Evolutionary conservation across 2,797 vertebrate species (phyloP), one percentile per base, ranked within the genome.

Genomic region (Molossus alvarezi): DNA sequence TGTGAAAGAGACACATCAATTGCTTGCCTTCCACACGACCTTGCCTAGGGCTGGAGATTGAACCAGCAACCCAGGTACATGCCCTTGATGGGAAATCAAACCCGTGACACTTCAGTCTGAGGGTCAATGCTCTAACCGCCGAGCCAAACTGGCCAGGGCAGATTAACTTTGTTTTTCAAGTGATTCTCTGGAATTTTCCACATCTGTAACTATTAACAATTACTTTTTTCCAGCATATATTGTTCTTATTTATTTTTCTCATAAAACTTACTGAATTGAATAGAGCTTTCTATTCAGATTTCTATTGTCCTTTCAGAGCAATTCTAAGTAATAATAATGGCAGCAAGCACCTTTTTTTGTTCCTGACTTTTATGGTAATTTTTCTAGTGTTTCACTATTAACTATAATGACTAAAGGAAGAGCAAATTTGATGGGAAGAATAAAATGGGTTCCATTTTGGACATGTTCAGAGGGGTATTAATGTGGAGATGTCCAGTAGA

Each of bases 371-470:
- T 25, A 53, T 69, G 33, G 82, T 69, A 77, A 87, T 71, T 48
- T n/a, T 65, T 91, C 33, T 71, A 57, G 48, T 82, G 13, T 45
- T 91, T 91, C 29, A 13, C 55, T 83, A 9, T 77, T 71, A 62
- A 88, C 25, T 83, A 23, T 79, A 58, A 88, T 79, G 72, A 83
- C 60, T 84, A 81, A 10, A 93, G 55, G 83, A 67, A 57, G 33
- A 90, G 57, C 5, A 96, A 93, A 83, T 72, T 79, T 90, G 83
- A 75, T 97, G 96, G 93, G 92, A 96, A 98, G 91, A 80, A 87
- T 82, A 88, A 77, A 89, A 86, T 37, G n/a, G 51, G 72, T 58
- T 79, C 79, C 58, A 67, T 91, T 94, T 25, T 94, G 79, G 37
- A 84, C 41, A 33, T 51, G 51, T 73, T 91, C 51, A 87, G 57